A percentile compares a stretch with the other conserved stretches of the same genome.
These are phyloP conservation scores for Pseudomyrmex dendroicus DNA, from an alignment of 1,140 invertebrate genomes.

Conservation along the genomic window DNA sequence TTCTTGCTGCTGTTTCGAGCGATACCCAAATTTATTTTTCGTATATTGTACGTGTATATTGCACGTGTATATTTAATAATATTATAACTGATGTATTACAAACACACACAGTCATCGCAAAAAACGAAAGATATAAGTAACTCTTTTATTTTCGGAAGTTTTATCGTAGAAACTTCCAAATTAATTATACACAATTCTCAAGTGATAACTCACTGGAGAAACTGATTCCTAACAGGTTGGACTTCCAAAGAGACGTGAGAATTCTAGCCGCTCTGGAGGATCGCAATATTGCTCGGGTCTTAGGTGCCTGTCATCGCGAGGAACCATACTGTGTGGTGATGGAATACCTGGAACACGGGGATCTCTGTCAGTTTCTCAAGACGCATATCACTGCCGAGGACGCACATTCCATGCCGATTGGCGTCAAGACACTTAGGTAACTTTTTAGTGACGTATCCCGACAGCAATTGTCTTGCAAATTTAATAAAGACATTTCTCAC, in stretches of 20 bases:
- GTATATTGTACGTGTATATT: neutral
- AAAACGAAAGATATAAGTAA: neutral
- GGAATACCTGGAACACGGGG: constrained; percentile 96
- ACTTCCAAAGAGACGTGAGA: constrained; percentile 95
- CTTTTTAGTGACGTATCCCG: neutral
- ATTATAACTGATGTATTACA: neutral
- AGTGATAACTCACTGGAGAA: constrained; percentile 10
- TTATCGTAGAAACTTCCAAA: neutral
- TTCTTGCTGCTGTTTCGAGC: neutral
- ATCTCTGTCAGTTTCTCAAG: constrained; percentile 94
- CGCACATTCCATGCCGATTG: constrained; percentile 86
- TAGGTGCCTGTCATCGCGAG: constrained; percentile 93
- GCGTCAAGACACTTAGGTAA: constrained; percentile 88
- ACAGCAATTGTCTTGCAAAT: constrained; percentile 6
- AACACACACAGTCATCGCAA: neutral
- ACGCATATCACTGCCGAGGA: constrained; percentile 87
- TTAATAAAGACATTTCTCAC: constrained; percentile 1
- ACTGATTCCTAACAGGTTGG: constrained; percentile 87
- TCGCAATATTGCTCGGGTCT: constrained; percentile 93
- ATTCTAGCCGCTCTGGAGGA: constrained; percentile 94
- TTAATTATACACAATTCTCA: constrained; percentile 8
- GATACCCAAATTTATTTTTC: neutral
- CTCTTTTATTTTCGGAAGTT: neutral
- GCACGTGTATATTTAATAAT: too few relatives aligned
- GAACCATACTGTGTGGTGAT: constrained; percentile 94